These are phyloP conservation scores for Apotomis betuletana DNA, from an alignment of 2,888 invertebrate genomes.

Conservation along the genomic window DNA sequence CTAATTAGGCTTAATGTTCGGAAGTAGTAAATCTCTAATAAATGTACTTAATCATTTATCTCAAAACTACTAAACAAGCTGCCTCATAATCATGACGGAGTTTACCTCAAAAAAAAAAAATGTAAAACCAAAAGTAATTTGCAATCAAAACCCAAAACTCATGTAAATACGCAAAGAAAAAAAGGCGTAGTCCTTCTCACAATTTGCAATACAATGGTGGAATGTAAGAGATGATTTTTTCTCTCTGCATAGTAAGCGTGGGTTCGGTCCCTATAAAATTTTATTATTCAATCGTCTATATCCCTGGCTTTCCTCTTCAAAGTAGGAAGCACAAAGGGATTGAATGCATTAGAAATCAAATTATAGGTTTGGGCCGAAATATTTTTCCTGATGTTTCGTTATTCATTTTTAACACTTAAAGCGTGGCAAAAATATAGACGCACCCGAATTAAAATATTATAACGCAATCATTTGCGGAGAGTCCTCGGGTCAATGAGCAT, in stretches of 20 bases:
- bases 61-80: not conserved
- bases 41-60: too few species aligned
- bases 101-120: not conserved
- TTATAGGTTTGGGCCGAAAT: constrained; percentile 54
- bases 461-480: constrained; percentile 43
- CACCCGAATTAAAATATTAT: constrained; percentile 45
- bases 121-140: constrained; percentile 74
- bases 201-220: constrained; percentile 81
- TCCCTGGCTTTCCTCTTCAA: constrained; percentile 67
- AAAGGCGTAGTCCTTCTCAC: constrained; percentile 71
- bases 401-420: constrained; percentile 15
- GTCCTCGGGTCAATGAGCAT: constrained; percentile 52
- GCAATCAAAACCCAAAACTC: constrained; percentile 71
- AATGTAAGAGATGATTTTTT: constrained; percentile 80
- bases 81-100: too few species aligned
- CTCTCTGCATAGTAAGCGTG: constrained; percentile 77
- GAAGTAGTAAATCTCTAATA: too few species aligned
- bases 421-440: constrained; percentile 18
- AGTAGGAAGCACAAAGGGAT: constrained; percentile 71
- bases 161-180: constrained; percentile 76
- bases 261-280: constrained; percentile 76
- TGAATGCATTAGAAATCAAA: constrained; percentile 70
- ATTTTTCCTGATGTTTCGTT: constrained; percentile 44
- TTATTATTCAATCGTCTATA: constrained; percentile 81
- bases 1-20: too few species aligned